Evolutionary conservation across 2,113 vertebrate species (phyloP), one percentile per base, ranked within the genome.

Genomic region (Ceyx melanurus): DNA sequence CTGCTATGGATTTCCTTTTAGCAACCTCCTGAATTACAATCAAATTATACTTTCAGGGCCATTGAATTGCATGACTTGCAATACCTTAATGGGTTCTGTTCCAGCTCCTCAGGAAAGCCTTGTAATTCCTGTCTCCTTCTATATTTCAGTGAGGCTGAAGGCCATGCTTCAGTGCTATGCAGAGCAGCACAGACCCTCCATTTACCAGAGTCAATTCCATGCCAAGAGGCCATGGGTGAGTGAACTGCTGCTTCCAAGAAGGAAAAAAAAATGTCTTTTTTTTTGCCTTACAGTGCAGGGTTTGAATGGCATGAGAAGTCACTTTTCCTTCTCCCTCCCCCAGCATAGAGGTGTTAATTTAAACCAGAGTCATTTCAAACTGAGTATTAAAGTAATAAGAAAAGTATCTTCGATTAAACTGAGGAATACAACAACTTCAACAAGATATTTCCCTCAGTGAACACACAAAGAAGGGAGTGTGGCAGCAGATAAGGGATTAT

Each of bases 1-100:
- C 80, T 64, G 40, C 48, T 88, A 96, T 94, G 83, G 86, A 92
- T 96, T 96, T 96, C 93, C 93, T 95, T 88, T 95, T 95, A 96
- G 90, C 12, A 91, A 88, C 79, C 93, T 95, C 81, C 88, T 83
- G 90, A 96, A 92, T 94, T 88, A 94, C 95, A 95, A 92, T 90
- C 90, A 95, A 90, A 92, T 94, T 96, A 95, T 57, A 28, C 86
- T 96, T 93, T 9, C 53, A 90, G 76, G 75, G 91, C 89, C 78
- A 70, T 15, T 83, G 92, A 89, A 88, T 10, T 88, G 93, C 92
- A 64, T 45, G 65, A 48, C 73, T 94, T 94, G 93, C 90, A 95
- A 86, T 92, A 91, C 62, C 46, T 82, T 92, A 95, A 94, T 82
- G 89, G 88, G 62, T 35, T 92, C 82, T 91, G 89, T 72, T 81